Evolutionary conservation across 2,113 vertebrate species (phyloP).

Genomic region (Dendrocopos noguchii): DNA sequence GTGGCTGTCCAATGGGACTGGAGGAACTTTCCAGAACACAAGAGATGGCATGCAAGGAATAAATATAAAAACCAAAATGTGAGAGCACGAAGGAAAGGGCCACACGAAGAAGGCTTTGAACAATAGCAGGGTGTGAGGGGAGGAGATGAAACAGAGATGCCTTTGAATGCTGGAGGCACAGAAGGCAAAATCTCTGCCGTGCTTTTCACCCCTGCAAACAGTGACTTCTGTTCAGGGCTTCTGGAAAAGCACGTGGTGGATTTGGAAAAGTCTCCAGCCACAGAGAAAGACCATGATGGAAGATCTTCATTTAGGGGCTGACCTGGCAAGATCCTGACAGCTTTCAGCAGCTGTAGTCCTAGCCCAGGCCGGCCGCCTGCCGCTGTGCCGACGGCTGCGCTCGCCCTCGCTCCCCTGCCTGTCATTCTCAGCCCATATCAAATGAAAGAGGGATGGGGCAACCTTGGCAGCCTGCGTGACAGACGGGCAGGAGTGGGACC

Average conservation of each 20-base stretch:
- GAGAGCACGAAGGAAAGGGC: not conserved
- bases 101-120: not conserved
- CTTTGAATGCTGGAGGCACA: not conserved
- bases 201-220: not conserved
- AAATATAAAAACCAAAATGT: not conserved
- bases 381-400: not conserved
- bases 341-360: slow-evolving; percentile 15
- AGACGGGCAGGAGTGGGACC: slow-evolving; percentile 33
- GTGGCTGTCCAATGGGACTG: not conserved
- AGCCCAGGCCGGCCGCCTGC: not conserved
- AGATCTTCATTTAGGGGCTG: slow-evolving; percentile 27
- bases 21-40: not conserved
- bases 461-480: not conserved
- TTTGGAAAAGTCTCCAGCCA: slow-evolving; percentile 31
- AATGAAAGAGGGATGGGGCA: slow-evolving; percentile 43
- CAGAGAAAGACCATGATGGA: slow-evolving; percentile 1
- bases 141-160: not conserved
- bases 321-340: slow-evolving; percentile 7
- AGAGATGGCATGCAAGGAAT: not conserved
- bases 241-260: not conserved
- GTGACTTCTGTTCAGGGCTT: not conserved
- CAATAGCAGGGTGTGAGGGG: not conserved
- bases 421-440: slow-evolving; percentile 30
- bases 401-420: not conserved
- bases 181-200: not conserved